These are phyloP conservation scores for Dasysyrphus tricinctus DNA, from an alignment of 2,888 invertebrate species.

Conservation along the genomic window DNA sequence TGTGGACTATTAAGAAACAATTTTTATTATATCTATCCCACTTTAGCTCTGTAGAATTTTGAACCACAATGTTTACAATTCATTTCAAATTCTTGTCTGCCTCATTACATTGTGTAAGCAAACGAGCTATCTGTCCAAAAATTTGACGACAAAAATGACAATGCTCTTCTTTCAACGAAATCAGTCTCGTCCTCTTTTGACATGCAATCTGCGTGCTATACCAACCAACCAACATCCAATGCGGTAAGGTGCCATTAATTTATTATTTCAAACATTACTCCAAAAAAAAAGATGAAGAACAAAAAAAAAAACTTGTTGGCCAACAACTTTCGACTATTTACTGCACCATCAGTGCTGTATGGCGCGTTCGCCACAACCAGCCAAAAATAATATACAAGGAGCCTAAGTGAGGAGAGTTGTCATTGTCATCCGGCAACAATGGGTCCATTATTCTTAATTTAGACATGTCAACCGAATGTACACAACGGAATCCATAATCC, in stretches of 20 bases:
- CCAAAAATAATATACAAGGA: constrained; percentile 10
- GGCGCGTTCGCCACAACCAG: neutral
- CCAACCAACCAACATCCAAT: constrained; percentile 27
- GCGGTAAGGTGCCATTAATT: constrained; percentile 68
- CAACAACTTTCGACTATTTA: constrained; percentile 58
- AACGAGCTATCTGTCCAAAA: constrained; percentile 15
- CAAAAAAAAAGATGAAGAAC: constrained; percentile 7
- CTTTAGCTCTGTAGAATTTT: neutral
- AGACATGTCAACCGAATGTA: constrained; percentile 70
- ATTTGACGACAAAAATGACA: neutral
- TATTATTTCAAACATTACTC: constrained; percentile 65
- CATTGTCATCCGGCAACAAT: constrained; percentile 74
- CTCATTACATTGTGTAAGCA: constrained; percentile 6
- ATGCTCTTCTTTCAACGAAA: constrained; percentile 1
- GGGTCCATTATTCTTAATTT: constrained; percentile 73
- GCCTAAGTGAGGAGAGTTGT: constrained; percentile 63
- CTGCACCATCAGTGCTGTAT: constrained; percentile 38
- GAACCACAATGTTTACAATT: constrained; percentile 40
- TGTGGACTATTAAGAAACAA: neutral
- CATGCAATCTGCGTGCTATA: constrained; percentile 45
- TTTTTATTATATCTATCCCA: neutral
- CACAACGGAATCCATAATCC: constrained; percentile 70
- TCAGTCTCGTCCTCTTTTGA: constrained; percentile 18
- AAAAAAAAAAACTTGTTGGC: constrained; percentile 5
- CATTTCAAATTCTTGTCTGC: constrained; percentile 34